Evolutionary conservation across 1,140 invertebrate genomes (phyloP).

Genomic region (Zaprionus ornatus): DNA sequence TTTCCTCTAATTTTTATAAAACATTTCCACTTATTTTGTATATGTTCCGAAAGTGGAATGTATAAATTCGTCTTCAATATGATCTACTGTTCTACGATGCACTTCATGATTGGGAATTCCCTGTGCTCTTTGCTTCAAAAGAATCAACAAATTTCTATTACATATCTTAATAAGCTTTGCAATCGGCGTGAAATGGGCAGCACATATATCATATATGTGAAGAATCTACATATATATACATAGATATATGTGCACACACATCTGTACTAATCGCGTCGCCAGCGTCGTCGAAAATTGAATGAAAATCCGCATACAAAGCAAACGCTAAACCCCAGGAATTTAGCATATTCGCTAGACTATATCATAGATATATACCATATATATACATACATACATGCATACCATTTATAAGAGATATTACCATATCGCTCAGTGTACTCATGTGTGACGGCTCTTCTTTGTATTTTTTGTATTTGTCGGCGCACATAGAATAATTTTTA

Average conservation of each 20-base stretch:
- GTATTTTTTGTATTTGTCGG: constrained; percentile 59
- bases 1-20: constrained; percentile 1
- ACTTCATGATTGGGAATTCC: constrained; percentile 1
- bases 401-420: constrained; percentile 13
- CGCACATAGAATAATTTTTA: constrained; percentile 63
- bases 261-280: constrained; percentile 33
- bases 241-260: neutral
- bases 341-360: constrained; percentile 68
- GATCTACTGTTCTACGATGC: neutral
- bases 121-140: neutral
- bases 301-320: constrained; percentile 57
- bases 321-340: constrained; percentile 63
- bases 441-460: constrained; percentile 45
- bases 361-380: constrained; percentile 36
- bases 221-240: neutral
- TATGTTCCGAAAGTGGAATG: neutral
- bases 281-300: constrained; percentile 65
- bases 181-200: constrained; percentile 42
- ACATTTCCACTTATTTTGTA: neutral
- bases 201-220: neutral
- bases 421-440: constrained; percentile 21
- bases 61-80: neutral
- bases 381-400: constrained; percentile 43
- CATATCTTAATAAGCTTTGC: constrained; percentile 34
- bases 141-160: constrained; percentile 2